A percentile compares a stretch with the other conserved stretches of the same genome.
phyloP scores from a whole-genome alignment of 2,888 invertebrate genomes.

The Chydorus sphaericus region DNA sequence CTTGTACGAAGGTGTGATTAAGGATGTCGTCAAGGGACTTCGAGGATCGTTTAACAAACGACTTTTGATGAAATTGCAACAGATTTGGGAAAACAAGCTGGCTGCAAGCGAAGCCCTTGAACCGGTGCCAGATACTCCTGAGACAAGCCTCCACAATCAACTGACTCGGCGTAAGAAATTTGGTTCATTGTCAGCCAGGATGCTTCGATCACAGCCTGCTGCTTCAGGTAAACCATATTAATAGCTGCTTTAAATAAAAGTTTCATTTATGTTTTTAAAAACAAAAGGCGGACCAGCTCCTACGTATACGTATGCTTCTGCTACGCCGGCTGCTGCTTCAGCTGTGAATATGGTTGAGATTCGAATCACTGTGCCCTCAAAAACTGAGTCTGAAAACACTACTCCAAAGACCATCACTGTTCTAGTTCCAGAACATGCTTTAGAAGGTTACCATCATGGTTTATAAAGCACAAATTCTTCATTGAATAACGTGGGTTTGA shows the following conservation, averaged over 20 bases:
- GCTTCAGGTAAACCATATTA: too few relatives aligned
- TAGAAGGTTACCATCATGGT: conserved; percentile 6
- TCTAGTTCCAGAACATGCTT: conserved; percentile 57
- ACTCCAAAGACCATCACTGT: conserved; percentile 66
- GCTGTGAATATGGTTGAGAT: conserved; percentile 27
- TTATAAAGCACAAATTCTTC: not conserved
- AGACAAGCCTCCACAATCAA: conserved; percentile 15
- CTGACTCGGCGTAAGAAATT: conserved; percentile 13
- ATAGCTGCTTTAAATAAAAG: too few relatives aligned
- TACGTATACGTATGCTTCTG: conserved; percentile 24
- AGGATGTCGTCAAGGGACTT: conserved; percentile 87
- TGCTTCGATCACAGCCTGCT: conserved; percentile 17
- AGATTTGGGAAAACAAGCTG: conserved; percentile 85
- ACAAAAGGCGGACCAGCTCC: conserved; percentile 13
- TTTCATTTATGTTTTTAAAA: too few relatives aligned
- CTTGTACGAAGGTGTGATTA: conserved; percentile 86
- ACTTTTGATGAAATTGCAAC: conserved; percentile 83
- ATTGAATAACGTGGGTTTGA: not conserved
- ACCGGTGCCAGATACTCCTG: conserved; percentile 40
- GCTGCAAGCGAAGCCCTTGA: conserved; percentile 81
- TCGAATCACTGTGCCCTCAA: conserved; percentile 67
- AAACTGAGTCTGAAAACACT: conserved; percentile 51
- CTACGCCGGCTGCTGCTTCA: conserved; percentile 23
- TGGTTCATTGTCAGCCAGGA: conserved; percentile 17
- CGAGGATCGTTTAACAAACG: conserved; percentile 92